Evolutionary conservation across 2,113 vertebrate species (phyloP).

Genomic region (Furnarius figulus): DNA sequence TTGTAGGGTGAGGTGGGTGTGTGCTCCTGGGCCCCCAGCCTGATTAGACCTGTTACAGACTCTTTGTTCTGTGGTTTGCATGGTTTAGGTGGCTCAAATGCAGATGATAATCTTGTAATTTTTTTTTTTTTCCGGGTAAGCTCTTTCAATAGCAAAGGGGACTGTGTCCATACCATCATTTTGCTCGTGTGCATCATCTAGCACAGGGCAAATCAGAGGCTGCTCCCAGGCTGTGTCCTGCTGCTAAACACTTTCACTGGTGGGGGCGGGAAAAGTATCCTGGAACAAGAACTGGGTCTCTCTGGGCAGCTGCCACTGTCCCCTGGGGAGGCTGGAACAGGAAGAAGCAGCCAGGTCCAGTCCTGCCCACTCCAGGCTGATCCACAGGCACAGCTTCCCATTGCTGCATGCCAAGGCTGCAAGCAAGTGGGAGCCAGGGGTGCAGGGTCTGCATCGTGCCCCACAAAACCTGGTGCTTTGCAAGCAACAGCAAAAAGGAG

Average conservation of each 20-base stretch:
- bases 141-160: neutral
- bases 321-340: neutral
- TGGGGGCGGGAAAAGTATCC: neutral
- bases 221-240: neutral
- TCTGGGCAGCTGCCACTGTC: neutral
- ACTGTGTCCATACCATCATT: neutral
- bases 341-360: neutral
- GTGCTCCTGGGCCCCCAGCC: neutral
- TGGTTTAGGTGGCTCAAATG: neutral
- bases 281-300: neutral
- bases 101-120: neutral
- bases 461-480: neutral
- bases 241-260: neutral
- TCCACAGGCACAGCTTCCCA: neutral
- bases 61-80: neutral
- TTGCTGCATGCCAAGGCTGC: neutral
- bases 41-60: neutral
- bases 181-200: neutral
- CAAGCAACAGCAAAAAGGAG: neutral
- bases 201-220: neutral
- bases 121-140: neutral
- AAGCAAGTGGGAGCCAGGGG: neutral
- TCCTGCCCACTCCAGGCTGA: accelerated
- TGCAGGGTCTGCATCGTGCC: accelerated
- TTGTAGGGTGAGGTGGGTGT: neutral